Base-by-base conservation (phyloP, 2,113 vertebrate genomes). In the Egretta garzetta region DNA sequence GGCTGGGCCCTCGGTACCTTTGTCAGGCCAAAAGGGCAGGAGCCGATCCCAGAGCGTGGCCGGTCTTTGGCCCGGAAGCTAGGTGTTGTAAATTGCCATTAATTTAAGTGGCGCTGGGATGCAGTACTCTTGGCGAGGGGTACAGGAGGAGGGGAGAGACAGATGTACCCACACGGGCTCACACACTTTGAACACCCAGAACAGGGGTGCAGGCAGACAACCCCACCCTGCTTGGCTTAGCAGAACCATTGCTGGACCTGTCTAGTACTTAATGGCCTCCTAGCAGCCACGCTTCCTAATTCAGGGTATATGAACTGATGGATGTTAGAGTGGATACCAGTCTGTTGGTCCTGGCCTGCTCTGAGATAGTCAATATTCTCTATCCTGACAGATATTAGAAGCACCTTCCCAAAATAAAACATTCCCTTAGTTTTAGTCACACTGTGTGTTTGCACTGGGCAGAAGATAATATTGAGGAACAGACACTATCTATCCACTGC, bases 121-220 rank as follows among this genome's bases (percentile, higher is more conserved):
- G 37, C 45, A 28, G 14, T 24, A 14, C 4, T 14, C 47, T 18
- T 32, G 33, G 16, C 0, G 4, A 73, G 22, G n/a, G 4, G 5
- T 33, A 10, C 4, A 1, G 39, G 21, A 80, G n/a, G 27, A 67
- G 35, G 16, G 30, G 37, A 59, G 60, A 59, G 52, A 37, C 5
- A 39, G 33, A 9, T 23, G 13, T 60, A 49, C 37, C 26, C 9
- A 2, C 5, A 1, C 10, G 17, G 56, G 19, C 9, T 89, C 12
- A 8, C 6, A 3, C 0, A 3, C 14, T 60, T 33, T 39, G 8
- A 37, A 32, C 14, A n/a, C 22, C 6, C 17, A 62, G n/a, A 19
- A 59, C 27, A 67, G n/a, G 20, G 9, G 17, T 41, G 37, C 20
- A 39, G 45, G 8, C 16, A 45, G 17, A 14, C 52, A 71, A 4